Evolutionary conservation across 2,113 vertebrate species (phyloP).

Genomic region (Trichechus manatus): DNA sequence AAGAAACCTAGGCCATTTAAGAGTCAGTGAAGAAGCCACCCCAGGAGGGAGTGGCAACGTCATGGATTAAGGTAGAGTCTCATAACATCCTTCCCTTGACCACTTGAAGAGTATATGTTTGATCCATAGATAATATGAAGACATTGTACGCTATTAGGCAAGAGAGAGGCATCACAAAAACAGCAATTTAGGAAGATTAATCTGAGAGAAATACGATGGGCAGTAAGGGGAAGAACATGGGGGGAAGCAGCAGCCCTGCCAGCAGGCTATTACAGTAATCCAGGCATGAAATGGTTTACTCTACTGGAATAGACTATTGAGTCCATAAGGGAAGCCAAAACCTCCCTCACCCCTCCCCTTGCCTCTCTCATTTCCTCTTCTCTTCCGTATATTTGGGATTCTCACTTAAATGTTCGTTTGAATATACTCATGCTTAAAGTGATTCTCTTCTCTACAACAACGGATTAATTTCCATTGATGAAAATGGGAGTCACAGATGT

Average conservation of each 20-base stretch:
- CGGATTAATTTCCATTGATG: neutral
- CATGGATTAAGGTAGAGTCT: neutral
- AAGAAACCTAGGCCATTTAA: neutral
- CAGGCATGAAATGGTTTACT: neutral
- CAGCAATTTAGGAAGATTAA: neutral
- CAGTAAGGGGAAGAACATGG: neutral
- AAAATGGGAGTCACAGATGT: neutral
- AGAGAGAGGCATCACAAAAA: neutral
- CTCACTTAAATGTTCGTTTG: neutral
- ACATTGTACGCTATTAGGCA: neutral
- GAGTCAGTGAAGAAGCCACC: neutral
- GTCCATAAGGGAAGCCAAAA: neutral
- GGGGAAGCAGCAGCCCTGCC: neutral
- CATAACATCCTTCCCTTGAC: neutral
- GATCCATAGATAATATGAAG: neutral
- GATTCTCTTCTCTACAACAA: neutral
- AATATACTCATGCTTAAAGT: rapidly evolving
- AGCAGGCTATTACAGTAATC: rapidly evolving
- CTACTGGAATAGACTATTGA: neutral
- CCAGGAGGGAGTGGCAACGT: neutral
- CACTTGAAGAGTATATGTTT: neutral
- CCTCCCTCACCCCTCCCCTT: neutral
- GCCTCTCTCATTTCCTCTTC: neutral
- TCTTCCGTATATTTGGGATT: neutral
- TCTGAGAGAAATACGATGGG: neutral